A percentile compares a stretch with the other conserved stretches of the same genome.
These are phyloP conservation scores for Chlorops oryzae DNA, from an alignment of 1,140 invertebrate species.

Conservation along the genomic window DNA sequence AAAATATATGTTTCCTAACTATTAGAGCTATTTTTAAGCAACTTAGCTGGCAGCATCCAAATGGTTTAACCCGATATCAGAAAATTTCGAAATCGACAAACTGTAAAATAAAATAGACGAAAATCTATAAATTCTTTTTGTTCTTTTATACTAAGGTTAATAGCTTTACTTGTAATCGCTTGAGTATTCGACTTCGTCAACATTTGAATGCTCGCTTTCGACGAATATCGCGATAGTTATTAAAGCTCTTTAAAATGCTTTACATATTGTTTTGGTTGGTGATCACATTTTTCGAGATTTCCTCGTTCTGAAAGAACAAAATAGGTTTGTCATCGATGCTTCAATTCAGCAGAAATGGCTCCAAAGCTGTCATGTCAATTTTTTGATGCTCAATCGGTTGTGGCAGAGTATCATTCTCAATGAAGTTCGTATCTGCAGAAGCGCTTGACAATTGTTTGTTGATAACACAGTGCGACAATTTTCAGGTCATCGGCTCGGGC, in stretches of 20 bases:
- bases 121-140: no score
- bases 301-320: constrained; percentile 40
- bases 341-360: constrained; percentile 27
- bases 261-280: constrained; percentile 30
- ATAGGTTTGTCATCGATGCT: constrained; percentile 38
- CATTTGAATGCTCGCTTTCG: constrained; percentile 48
- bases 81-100: no score
- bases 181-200: no score
- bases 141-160: no score
- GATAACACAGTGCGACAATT: constrained; percentile 57
- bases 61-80: no score
- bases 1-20: no score
- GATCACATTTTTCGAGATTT: constrained; percentile 26
- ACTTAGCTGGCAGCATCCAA: no score
- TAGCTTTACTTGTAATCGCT: no score
- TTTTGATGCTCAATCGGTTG: constrained; percentile 38
- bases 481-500: no score
- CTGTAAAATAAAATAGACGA: no score
- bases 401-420: constrained; percentile 30
- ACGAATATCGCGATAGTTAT: constrained; percentile 45
- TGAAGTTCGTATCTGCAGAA: constrained; percentile 37
- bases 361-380: constrained; percentile 32
- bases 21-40: no score
- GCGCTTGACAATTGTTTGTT: constrained; percentile 52
- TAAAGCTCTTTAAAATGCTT: constrained; percentile 37